Percentiles rank a stretch among this genome's conserved stretches.
phyloP scores from a whole-genome alignment of 2,113 vertebrate species.

The Hiodon tergisus region DNA sequence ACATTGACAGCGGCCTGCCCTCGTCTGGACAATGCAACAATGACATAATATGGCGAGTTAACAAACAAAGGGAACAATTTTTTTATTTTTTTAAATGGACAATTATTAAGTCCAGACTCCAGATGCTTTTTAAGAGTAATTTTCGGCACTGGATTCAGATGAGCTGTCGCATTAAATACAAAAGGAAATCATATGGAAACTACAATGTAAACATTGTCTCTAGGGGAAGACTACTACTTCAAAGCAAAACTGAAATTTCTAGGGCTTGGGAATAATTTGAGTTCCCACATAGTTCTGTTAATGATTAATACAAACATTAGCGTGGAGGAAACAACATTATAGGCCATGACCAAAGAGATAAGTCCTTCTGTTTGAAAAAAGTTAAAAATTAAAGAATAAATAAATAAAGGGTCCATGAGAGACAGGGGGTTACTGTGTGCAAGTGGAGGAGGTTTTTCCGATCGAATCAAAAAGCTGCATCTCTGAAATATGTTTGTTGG shows the following conservation, averaged over 20 bases:
- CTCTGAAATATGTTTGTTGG: too few relatives aligned
- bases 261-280: too few relatives aligned
- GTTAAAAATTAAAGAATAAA: not conserved
- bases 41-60: conserved; percentile 28
- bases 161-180: conserved; percentile 12
- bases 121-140: conserved; percentile 5
- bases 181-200: conserved; percentile 31
- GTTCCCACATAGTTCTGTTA: not conserved
- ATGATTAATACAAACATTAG: not conserved
- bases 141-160: too few relatives aligned
- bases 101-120: not conserved
- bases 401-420: not conserved
- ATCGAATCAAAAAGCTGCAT: not conserved
- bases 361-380: not conserved
- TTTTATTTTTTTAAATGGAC: not conserved
- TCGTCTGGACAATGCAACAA: conserved; percentile 24
- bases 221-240: conserved; percentile 29
- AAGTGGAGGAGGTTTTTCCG: not conserved
- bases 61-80: conserved; percentile 30
- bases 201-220: conserved; percentile 32
- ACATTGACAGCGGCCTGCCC: not conserved
- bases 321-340: not conserved
- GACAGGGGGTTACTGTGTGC: not conserved
- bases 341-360: conserved; percentile 1
- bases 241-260: conserved; percentile 14